Evolutionary conservation across 2,888 invertebrate genomes (phyloP).

Genomic region (Coelopa pilipes): DNA sequence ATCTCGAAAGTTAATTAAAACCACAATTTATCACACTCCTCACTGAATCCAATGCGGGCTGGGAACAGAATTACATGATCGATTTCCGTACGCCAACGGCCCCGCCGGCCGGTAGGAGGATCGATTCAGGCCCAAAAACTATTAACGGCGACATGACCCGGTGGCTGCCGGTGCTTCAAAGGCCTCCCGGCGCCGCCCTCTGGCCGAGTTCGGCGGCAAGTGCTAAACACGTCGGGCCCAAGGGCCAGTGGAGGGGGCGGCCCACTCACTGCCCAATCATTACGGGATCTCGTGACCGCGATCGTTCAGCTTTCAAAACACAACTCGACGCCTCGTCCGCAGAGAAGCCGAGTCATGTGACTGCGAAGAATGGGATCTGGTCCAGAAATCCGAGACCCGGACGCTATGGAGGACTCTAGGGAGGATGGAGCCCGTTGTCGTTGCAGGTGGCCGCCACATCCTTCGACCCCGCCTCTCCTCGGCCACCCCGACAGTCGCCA

Average conservation of each 20-base stretch:
- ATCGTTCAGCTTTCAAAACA: no score
- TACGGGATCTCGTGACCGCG: no score
- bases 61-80: conserved; percentile 26
- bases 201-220: conserved; percentile 15
- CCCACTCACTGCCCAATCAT: no score
- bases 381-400: neutral
- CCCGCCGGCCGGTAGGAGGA: neutral
- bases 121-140: conserved; percentile 6
- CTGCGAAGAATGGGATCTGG: neutral
- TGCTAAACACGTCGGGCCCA: conserved; percentile 23
- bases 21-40: conserved; percentile 62
- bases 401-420: no score
- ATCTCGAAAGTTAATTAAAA: conserved; percentile 61
- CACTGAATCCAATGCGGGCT: conserved; percentile 44
- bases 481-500: no score
- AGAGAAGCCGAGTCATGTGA: neutral
- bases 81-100: conserved; percentile 27
- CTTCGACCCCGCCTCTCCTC: no score
- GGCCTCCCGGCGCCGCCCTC: neutral
- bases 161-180: neutral
- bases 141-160: conserved; percentile 22
- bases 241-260: neutral
- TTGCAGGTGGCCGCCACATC: no score
- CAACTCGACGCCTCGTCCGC: neutral
- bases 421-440: no score